Conservation (phyloP, 2,113 vertebrate genomes). For the Daubentonia madagascariensis region DNA sequence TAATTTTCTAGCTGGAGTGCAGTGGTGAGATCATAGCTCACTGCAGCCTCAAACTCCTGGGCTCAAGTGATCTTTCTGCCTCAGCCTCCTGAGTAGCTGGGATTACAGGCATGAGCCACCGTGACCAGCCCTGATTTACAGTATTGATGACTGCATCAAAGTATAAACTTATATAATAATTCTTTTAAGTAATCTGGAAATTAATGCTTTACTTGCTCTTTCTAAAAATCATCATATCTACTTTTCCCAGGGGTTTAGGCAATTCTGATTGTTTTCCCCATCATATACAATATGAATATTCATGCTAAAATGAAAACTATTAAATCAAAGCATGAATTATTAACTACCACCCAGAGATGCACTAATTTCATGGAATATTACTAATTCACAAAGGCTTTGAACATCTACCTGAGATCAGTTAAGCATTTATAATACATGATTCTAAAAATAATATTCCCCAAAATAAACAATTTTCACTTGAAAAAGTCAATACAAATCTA, state of each 20-base stretch:
- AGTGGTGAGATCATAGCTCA: too few relatives aligned
- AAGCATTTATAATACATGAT: constrained; percentile 63
- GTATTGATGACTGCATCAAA: neutral
- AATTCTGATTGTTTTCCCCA: constrained; percentile 51
- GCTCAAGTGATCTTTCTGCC: too few relatives aligned
- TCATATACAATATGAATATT: constrained; percentile 75
- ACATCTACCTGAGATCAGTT: constrained; percentile 70
- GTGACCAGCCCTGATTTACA: neutral
- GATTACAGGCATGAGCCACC: too few relatives aligned
- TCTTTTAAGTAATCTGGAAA: constrained; percentile 24
- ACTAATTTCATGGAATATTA: constrained; percentile 64
- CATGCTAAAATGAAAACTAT: constrained; percentile 63
- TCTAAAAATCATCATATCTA: constrained; percentile 18
- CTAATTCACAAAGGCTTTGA: constrained; percentile 63
- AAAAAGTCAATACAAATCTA: constrained; percentile 48
- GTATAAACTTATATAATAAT: constrained; percentile 10
- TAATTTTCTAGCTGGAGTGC: neutral
- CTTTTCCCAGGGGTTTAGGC: constrained; percentile 5
- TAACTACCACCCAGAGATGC: constrained; percentile 67
- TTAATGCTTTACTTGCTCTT: constrained; percentile 39
- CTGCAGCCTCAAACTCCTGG: too few relatives aligned
- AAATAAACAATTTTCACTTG: constrained; percentile 56
- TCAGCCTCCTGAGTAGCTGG: too few relatives aligned
- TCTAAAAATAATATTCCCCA: constrained; percentile 64
- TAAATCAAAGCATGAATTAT: constrained; percentile 79